phyloP scores from a whole-genome alignment of 2,113 vertebrate species.

The Pelodiscus sinensis region DNA sequence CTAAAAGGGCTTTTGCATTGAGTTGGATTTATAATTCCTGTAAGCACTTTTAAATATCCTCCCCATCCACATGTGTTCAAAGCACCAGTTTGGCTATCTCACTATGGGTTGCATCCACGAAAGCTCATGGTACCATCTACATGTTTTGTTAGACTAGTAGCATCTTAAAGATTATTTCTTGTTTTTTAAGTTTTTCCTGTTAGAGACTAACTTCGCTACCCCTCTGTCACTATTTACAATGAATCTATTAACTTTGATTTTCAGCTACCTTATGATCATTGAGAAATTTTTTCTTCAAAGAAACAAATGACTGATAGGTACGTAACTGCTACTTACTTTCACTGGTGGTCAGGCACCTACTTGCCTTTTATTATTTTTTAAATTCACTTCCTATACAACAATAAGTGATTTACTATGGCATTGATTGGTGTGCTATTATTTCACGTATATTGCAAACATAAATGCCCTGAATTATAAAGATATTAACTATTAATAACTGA shows the following conservation, averaged over 20 bases:
- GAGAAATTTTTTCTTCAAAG: background rate
- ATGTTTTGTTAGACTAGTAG: too few species aligned
- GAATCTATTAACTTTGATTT: background rate
- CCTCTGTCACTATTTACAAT: background rate
- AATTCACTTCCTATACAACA: background rate
- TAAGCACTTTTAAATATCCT: background rate
- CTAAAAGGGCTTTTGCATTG: background rate
- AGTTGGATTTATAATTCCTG: background rate
- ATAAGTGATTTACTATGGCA: background rate
- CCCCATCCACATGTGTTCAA: background rate
- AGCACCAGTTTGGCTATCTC: background rate
- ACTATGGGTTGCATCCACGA: background rate
- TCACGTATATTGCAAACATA: background rate
- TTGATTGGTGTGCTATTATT: background rate
- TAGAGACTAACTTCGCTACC: too few species aligned
- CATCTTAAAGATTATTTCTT: too few species aligned
- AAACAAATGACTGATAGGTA: background rate
- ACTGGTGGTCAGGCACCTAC: background rate
- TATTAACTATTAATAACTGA: conserved; percentile 23
- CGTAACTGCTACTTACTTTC: background rate
- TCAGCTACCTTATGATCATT: background rate
- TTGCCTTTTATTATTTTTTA: background rate
- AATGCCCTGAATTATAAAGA: conserved; percentile 31
- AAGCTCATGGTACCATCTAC: too few species aligned
- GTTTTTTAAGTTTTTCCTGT: too few species aligned